Evolutionary conservation across 2,113 vertebrate genomes (phyloP).

Genomic region (Actenoides lindsayi): DNA sequence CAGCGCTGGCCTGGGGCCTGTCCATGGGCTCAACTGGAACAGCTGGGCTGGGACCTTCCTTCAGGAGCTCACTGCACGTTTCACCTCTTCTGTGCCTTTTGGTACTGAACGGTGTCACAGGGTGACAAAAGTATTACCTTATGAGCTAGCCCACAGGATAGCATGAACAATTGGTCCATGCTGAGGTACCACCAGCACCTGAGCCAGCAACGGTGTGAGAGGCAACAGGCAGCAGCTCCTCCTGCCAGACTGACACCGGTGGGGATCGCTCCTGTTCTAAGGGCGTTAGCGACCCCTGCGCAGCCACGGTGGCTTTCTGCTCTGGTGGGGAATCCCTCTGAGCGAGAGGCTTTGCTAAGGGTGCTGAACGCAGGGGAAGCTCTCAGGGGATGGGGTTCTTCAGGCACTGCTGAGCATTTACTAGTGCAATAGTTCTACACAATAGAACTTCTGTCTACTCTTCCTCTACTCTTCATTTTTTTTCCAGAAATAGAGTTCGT

Average conservation of each 20-base stretch:
- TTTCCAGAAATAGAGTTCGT: not conserved
- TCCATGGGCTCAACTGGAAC: not conserved
- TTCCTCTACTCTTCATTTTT: not conserved
- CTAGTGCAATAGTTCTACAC: not conserved
- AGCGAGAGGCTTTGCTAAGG: not conserved
- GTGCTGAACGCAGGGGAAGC: not conserved
- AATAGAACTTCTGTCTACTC: not conserved
- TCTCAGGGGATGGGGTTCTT: not conserved
- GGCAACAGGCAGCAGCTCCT: not conserved
- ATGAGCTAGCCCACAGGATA: not conserved
- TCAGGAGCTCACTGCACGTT: not conserved
- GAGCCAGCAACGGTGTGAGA: not conserved
- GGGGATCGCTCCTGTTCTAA: not conserved
- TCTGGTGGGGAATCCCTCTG: not conserved
- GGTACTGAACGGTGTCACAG: not conserved
- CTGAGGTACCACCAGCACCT: not conserved
- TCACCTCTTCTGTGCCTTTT: not conserved
- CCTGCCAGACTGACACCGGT: not conserved
- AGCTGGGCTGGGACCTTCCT: not conserved
- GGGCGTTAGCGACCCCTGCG: not conserved
- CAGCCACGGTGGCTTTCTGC: not conserved
- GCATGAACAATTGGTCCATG: not conserved
- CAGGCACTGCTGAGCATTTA: not conserved
- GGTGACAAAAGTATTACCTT: not conserved
- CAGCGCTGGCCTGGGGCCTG: not conserved